phyloP scores from a whole-genome alignment of 2,113 vertebrate genomes.

The Nestor notabilis region DNA sequence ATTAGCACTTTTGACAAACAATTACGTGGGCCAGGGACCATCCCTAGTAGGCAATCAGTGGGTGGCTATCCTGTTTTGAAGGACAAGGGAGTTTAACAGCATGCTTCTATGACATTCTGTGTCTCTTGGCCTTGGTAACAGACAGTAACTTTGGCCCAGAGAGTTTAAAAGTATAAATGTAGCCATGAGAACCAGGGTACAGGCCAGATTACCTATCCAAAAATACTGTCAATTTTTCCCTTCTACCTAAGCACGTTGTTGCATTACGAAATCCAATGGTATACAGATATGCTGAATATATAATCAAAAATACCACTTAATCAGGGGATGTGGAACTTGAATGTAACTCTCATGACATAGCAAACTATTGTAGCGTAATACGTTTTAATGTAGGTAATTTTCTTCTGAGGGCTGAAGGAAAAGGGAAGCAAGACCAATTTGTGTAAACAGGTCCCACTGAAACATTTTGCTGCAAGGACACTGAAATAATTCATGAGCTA shows the following conservation, averaged over 20 bases:
- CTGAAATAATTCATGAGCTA: background rate
- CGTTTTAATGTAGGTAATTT: background rate
- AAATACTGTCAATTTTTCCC: background rate
- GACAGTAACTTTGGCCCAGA: background rate
- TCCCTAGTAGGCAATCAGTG: background rate
- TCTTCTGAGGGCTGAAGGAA: background rate
- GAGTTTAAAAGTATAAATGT: background rate
- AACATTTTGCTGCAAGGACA: background rate
- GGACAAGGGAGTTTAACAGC: background rate
- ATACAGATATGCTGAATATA: background rate
- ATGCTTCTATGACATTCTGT: background rate
- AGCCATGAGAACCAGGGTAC: background rate
- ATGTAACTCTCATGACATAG: background rate
- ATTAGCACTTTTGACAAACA: background rate
- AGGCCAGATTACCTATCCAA: background rate
- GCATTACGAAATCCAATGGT: background rate
- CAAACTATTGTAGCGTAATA: background rate
- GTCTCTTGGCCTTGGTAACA: background rate
- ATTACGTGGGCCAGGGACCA: background rate
- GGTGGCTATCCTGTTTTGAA: background rate
- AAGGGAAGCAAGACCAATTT: background rate
- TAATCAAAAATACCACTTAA: background rate
- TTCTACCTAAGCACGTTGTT: background rate
- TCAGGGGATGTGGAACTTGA: rapidly evolving
- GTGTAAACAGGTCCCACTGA: background rate